Conservation (phyloP, 2,113 vertebrate genomes). For the Danionella cerebrum region DNA sequence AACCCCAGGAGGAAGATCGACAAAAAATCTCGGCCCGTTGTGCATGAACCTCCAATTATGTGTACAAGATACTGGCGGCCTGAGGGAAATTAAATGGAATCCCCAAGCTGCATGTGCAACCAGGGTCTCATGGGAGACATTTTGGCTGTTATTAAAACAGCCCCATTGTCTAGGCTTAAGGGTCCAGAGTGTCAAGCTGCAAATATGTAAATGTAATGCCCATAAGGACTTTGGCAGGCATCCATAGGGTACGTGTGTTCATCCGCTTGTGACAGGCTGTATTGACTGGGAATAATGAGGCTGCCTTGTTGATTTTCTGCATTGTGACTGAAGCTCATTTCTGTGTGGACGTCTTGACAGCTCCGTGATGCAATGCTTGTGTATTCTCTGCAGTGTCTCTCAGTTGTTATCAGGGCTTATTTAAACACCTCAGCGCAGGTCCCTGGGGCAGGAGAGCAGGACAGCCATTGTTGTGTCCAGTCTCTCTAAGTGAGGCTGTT, state of each 20-base stretch:
- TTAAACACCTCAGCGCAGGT: conserved; percentile 51
- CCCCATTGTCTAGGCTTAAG: conserved; percentile 88
- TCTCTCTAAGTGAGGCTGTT: conserved; percentile 64
- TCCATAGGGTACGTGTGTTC: neutral
- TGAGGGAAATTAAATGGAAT: conserved; percentile 98
- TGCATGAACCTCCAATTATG: conserved; percentile 95
- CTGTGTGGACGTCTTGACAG: neutral
- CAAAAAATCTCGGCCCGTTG: conserved; percentile 89
- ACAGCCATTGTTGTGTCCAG: conserved; percentile 56
- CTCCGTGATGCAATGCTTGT: conserved; percentile 6
- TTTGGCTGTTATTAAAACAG: conserved; percentile 92
- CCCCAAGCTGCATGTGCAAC: conserved; percentile 89
- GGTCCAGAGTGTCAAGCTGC: conserved; percentile 70
- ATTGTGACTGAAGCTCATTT: conserved; percentile 19
- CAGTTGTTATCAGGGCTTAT: conserved; percentile 37
- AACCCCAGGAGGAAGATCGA: conserved; percentile 93
- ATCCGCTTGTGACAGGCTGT: conserved; percentile 3
- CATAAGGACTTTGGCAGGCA: neutral
- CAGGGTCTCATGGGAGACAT: conserved; percentile 84
- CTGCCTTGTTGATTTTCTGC: neutral
- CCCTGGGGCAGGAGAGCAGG: conserved; percentile 47
- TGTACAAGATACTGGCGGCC: conserved; percentile 90
- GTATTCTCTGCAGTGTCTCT: conserved; percentile 37
- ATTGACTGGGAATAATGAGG: conserved; percentile 11
- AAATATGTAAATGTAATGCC: conserved; percentile 33